Percentiles rank a stretch among this genome's conserved stretches.
phyloP scores from a whole-genome alignment of 2,113 vertebrate species.

The Myiozetetes cayanensis region DNA sequence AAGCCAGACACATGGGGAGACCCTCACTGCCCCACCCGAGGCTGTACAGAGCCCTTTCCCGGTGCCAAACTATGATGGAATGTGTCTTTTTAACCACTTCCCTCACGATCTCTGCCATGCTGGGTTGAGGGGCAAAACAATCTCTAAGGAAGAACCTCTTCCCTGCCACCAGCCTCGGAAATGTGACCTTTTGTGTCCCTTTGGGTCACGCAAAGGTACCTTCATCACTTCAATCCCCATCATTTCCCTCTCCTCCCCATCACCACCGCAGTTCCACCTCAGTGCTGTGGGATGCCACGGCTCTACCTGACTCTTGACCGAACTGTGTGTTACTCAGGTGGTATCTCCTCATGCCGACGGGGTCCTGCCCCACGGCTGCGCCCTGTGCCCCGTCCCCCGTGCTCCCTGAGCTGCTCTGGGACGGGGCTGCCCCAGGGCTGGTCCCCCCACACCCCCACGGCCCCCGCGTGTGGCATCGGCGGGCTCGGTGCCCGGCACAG shows the following conservation, averaged over 20 bases:
- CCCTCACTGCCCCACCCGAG: background rate
- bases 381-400: accelerated
- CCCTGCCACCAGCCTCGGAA: background rate
- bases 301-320: accelerated
- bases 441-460: background rate
- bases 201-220: background rate
- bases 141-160: background rate
- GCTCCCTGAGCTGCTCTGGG: accelerated
- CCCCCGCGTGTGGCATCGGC: accelerated
- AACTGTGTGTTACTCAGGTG: background rate
- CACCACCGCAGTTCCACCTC: background rate
- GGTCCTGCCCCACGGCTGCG: background rate
- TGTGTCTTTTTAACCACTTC: background rate
- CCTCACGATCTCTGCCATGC: accelerated
- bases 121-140: accelerated
- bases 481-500: background rate
- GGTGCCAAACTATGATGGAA: background rate
- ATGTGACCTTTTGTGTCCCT: background rate
- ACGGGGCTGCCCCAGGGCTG: background rate
- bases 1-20: background rate
- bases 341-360: accelerated
- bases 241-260: background rate
- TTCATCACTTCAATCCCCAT: accelerated
- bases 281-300: accelerated
- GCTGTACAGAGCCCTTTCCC: background rate